Evolutionary conservation across 2,888 invertebrate genomes (phyloP).

Genomic region (Polymixis flavicincta): DNA sequence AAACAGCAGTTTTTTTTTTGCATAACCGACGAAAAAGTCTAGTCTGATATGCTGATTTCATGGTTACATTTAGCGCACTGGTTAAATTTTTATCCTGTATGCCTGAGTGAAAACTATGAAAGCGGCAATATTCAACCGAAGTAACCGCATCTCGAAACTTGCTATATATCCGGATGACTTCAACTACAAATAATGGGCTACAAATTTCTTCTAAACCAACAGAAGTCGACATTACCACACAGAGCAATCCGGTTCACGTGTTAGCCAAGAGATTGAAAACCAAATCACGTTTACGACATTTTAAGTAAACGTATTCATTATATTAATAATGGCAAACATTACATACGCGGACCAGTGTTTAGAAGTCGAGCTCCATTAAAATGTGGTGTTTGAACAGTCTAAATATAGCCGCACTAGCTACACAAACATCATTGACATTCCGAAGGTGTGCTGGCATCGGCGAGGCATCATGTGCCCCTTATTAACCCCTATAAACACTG

Average conservation of each 20-base stretch:
- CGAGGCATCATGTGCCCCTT: constrained; percentile 74
- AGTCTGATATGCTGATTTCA: too few species aligned
- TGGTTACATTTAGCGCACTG: too few species aligned
- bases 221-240: constrained; percentile 23
- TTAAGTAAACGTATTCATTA: constrained; percentile 43
- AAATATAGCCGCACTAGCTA: constrained; percentile 42
- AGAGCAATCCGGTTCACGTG: constrained; percentile 21
- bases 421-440: constrained; percentile 61
- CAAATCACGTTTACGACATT: constrained; percentile 27
- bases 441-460: constrained; percentile 42
- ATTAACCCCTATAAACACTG: constrained; percentile 83
- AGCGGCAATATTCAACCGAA: neutral
- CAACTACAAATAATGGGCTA: constrained; percentile 15
- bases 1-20: too few species aligned
- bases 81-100: too few species aligned
- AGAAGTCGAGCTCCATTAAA: constrained; percentile 49
- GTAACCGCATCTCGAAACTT: neutral
- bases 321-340: constrained; percentile 51
- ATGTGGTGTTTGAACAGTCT: constrained; percentile 46
- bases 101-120: neutral
- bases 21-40: too few species aligned
- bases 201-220: constrained; percentile 17
- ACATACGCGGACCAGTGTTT: constrained; percentile 15
- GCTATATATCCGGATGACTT: neutral
- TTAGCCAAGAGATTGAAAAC: constrained; percentile 27